These are phyloP conservation scores for Prionace glauca DNA, from an alignment of 2,797 vertebrate genomes.

Conservation along the genomic window DNA sequence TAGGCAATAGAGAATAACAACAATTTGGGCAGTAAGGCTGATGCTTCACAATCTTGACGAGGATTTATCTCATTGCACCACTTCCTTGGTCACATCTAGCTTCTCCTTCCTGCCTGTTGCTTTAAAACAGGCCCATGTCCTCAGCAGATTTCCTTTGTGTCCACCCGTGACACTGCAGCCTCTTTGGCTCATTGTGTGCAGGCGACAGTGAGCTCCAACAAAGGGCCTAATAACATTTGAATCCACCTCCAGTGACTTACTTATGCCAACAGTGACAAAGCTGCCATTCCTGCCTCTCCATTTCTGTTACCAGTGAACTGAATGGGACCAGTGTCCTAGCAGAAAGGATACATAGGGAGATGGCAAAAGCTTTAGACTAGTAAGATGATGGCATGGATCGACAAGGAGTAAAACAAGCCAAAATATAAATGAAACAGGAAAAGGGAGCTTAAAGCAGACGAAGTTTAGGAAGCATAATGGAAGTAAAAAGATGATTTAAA, in stretches of 20 bases:
- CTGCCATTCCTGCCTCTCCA: neutral
- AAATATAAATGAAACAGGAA: neutral
- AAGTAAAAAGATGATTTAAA: neutral
- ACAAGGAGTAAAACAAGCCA: neutral
- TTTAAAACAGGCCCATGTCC: neutral
- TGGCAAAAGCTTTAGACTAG: neutral
- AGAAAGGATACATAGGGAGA: neutral
- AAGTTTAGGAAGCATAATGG: neutral
- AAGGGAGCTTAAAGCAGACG: neutral
- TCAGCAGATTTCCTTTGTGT: neutral
- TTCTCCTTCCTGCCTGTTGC: neutral
- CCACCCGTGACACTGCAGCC: neutral
- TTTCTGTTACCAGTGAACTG: neutral
- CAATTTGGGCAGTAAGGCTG: neutral
- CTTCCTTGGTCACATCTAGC: neutral
- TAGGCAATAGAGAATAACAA: neutral
- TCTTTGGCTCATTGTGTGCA: neutral
- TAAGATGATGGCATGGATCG: neutral
- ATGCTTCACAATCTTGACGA: neutral
- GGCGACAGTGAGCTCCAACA: neutral
- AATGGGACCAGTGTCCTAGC: neutral
- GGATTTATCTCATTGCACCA: neutral
- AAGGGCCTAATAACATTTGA: neutral
- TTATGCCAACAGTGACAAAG: neutral
- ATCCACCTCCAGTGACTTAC: neutral